Conservation (phyloP, 1,140 invertebrate species). For the Brachionus paranguensis region DNA sequence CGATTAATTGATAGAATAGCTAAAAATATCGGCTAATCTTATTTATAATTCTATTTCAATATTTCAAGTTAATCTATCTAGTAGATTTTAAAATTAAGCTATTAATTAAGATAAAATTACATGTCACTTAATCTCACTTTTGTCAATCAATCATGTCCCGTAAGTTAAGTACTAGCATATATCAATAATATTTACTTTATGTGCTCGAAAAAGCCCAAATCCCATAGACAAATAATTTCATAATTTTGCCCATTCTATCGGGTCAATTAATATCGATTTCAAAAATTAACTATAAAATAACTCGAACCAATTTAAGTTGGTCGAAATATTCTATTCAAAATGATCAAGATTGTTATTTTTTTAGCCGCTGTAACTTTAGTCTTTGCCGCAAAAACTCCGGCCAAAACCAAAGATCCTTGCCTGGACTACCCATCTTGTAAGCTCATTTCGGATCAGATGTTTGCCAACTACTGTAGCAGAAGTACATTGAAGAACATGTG, state of each 20-base stretch:
- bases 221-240: conserved; percentile 32
- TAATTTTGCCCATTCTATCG: neutral
- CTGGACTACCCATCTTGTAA: conserved; percentile 34
- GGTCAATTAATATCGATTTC: conserved; percentile 28
- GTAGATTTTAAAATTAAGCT: neutral
- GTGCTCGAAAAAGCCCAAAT: neutral
- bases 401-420: conserved; percentile 3
- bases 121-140: neutral
- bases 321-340: neutral
- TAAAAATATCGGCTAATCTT: neutral
- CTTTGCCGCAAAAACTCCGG: neutral
- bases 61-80: neutral
- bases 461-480: conserved; percentile 20
- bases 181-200: conserved; percentile 11
- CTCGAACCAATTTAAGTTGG: neutral
- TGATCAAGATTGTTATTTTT: neutral
- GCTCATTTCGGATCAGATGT: conserved; percentile 37
- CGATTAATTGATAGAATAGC: neutral
- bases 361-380: neutral
- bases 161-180: neutral
- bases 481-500: conserved; percentile 34
- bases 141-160: conserved; percentile 28
- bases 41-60: neutral
- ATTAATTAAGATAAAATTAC: conserved; percentile 34
- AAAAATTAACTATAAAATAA: conserved; percentile 12